Conservation (phyloP, 2,113 vertebrate genomes). For the Pomatostomus ruficeps region DNA sequence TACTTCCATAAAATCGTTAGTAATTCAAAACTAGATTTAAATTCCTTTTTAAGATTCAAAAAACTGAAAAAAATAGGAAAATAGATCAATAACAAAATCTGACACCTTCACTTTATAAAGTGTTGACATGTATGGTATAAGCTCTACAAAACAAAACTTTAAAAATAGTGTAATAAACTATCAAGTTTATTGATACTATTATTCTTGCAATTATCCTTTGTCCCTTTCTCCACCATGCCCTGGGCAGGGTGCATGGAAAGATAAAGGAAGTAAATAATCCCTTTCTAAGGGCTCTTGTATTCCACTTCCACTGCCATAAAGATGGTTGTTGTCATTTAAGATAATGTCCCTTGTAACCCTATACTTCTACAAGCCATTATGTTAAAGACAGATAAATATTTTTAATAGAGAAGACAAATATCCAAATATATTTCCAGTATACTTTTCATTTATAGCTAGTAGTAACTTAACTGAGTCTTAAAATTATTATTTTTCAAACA, state of each 20-base stretch:
- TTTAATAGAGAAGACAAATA: neutral
- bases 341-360: neutral
- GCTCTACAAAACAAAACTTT: neutral
- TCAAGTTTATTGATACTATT: neutral
- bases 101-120: neutral
- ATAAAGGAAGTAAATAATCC: neutral
- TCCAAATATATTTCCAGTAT: neutral
- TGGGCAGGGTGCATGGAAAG: neutral
- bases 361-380: neutral
- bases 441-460: neutral
- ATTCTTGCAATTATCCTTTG: neutral
- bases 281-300: neutral
- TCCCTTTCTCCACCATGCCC: neutral
- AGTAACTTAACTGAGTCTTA: neutral
- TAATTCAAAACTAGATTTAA: neutral
- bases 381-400: neutral
- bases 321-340: neutral
- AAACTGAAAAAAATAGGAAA: neutral
- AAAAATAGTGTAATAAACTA: neutral
- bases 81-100: neutral
- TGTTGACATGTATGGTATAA: neutral
- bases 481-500: neutral
- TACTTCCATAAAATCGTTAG: neutral
- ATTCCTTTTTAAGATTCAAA: neutral
- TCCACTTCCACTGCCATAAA: neutral